These are phyloP conservation scores for Troilus luridus DNA, from an alignment of 2,888 invertebrate species.

Conservation along the genomic window DNA sequence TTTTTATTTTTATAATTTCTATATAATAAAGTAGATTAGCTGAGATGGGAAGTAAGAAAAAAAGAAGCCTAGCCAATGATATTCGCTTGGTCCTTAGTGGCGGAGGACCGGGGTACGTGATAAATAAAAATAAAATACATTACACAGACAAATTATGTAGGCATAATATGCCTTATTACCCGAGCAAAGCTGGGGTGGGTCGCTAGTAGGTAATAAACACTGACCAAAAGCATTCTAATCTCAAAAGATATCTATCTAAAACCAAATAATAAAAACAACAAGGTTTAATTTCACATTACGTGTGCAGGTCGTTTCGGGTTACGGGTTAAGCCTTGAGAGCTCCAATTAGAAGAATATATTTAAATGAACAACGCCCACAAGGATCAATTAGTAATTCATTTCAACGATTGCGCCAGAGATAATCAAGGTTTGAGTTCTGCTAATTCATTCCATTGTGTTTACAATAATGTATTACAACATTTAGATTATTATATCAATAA, in stretches of 20 bases:
- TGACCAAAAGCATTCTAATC: neutral
- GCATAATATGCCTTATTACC: too few relatives aligned
- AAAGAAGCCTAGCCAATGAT: too few relatives aligned
- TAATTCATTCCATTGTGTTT: neutral
- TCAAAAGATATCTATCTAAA: neutral
- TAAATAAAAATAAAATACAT: too few relatives aligned
- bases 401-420: neutral
- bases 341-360: slow-evolving; percentile 18
- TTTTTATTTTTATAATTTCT: too few relatives aligned
- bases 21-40: too few relatives aligned
- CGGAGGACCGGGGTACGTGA: too few relatives aligned
- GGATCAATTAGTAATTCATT: slow-evolving; percentile 20
- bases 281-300: neutral
- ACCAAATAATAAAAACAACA: neutral
- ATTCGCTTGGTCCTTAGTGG: too few relatives aligned
- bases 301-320: neutral
- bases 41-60: too few relatives aligned
- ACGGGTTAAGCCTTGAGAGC: neutral
- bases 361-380: slow-evolving; percentile 8
- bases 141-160: too few relatives aligned
- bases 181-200: too few relatives aligned
- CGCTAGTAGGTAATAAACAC: neutral
- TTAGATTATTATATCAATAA: too few relatives aligned
- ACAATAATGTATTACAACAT: neutral
- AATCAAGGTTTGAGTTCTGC: neutral